Conservation (phyloP, 2,888 invertebrate genomes). For the Cheilosia grossa region DNA sequence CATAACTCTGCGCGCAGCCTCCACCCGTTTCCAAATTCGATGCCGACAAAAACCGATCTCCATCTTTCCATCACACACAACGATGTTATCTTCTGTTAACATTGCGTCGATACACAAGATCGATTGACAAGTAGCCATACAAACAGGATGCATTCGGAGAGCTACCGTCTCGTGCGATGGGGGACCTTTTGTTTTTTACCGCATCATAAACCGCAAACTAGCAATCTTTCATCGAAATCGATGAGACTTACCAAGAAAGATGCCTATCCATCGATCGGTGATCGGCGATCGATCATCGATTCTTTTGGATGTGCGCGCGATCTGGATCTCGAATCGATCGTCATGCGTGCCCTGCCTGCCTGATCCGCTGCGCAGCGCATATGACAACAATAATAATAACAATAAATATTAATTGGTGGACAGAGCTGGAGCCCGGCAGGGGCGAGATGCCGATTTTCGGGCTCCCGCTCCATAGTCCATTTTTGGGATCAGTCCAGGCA, state of each 20-base stretch:
- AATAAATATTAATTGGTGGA: constrained; percentile 74
- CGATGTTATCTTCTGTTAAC: constrained; percentile 72
- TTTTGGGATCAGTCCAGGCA: constrained; percentile 58
- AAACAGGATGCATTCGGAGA: constrained; percentile 51
- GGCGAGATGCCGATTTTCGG: constrained; percentile 58
- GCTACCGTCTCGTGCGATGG: constrained; percentile 44
- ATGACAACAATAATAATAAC: constrained; percentile 75
- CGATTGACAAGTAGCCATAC: constrained; percentile 66
- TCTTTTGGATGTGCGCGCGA: constrained; percentile 56
- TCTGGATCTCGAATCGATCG: constrained; percentile 74
- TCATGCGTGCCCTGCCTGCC: constrained; percentile 74
- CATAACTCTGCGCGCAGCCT: constrained; percentile 40
- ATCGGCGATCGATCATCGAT: constrained; percentile 66
- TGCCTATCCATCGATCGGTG: constrained; percentile 52
- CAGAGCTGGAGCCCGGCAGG: constrained; percentile 2
- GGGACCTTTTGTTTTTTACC: constrained; percentile 47
- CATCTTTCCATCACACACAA: constrained; percentile 60
- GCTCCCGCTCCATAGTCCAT: constrained; percentile 55
- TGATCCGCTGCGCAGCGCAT: constrained; percentile 66
- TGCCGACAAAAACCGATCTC: constrained; percentile 69
- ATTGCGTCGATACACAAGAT: constrained; percentile 63
- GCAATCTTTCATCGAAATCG: constrained; percentile 63
- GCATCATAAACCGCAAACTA: constrained; percentile 20
- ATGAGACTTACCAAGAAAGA: constrained; percentile 47
- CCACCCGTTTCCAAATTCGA: constrained; percentile 16